A percentile compares a stretch with the other conserved stretches of the same genome.
Evolutionary conservation across 2,797 vertebrate genomes (phyloP).

Genomic region (Falco peregrinus): DNA sequence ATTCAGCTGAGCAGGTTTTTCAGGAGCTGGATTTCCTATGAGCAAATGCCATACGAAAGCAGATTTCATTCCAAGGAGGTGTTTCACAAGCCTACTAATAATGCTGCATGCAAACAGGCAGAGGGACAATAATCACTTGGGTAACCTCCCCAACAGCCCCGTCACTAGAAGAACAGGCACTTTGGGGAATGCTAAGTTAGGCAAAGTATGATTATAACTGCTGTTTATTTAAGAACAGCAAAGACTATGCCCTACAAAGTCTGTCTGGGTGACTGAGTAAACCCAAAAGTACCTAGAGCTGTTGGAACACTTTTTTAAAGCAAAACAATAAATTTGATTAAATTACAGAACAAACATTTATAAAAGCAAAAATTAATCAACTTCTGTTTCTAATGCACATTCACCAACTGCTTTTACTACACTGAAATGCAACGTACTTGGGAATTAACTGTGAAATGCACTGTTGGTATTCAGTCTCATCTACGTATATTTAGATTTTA

Average conservation of each 20-base stretch:
- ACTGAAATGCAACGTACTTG: neutral
- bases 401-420: neutral
- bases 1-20: neutral
- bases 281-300: neutral
- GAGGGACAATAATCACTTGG: neutral
- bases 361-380: neutral
- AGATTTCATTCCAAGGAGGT: neutral
- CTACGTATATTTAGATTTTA: neutral
- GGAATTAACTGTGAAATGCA: neutral
- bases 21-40: neutral
- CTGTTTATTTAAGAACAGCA: neutral
- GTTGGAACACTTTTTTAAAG: neutral
- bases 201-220: neutral
- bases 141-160: neutral
- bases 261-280: neutral
- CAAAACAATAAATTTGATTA: neutral
- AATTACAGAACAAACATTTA: neutral
- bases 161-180: neutral
- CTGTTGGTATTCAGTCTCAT: neutral
- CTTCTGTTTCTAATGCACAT: neutral
- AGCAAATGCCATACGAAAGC: neutral
- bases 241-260: neutral
- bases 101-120: neutral
- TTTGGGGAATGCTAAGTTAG: neutral
- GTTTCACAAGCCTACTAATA: neutral